A percentile compares a stretch with the other conserved stretches of the same genome.
These are phyloP conservation scores for Callosobruchus maculatus DNA, from an alignment of 2,888 invertebrate genomes.

Conservation along the genomic window DNA sequence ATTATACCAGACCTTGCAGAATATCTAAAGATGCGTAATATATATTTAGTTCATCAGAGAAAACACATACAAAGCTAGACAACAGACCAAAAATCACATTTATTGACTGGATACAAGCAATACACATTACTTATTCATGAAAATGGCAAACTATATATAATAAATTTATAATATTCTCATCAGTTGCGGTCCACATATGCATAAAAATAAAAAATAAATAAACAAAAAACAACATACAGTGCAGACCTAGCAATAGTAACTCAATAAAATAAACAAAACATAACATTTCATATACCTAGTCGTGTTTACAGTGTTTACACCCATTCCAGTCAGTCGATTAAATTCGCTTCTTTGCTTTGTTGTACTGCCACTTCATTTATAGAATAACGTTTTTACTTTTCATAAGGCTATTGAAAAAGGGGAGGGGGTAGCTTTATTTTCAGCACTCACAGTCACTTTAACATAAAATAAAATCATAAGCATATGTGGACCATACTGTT, in stretches of 20 bases:
- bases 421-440: neutral
- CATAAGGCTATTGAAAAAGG: neutral
- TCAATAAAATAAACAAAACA: constrained; percentile 6
- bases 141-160: constrained; percentile 2
- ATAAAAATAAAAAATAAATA: constrained; percentile 21
- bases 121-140: neutral
- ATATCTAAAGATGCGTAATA: too few relatives aligned
- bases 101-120: neutral
- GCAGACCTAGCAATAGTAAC: constrained; percentile 11
- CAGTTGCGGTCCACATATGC: constrained; percentile 34
- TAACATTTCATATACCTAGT: neutral
- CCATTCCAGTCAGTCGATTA: neutral
- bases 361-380: neutral
- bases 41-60: neutral
- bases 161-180: constrained; percentile 30
- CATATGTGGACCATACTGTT: constrained; percentile 27
- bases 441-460: neutral
- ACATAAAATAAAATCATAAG: constrained; percentile 12
- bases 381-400: neutral
- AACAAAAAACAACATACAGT: constrained; percentile 9
- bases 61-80: neutral
- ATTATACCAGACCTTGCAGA: too few relatives aligned
- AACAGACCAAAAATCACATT: neutral
- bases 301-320: too few relatives aligned
- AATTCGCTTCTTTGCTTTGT: neutral